phyloP scores from a whole-genome alignment of 2,888 invertebrate species.

The Ennomos quercinarius region DNA sequence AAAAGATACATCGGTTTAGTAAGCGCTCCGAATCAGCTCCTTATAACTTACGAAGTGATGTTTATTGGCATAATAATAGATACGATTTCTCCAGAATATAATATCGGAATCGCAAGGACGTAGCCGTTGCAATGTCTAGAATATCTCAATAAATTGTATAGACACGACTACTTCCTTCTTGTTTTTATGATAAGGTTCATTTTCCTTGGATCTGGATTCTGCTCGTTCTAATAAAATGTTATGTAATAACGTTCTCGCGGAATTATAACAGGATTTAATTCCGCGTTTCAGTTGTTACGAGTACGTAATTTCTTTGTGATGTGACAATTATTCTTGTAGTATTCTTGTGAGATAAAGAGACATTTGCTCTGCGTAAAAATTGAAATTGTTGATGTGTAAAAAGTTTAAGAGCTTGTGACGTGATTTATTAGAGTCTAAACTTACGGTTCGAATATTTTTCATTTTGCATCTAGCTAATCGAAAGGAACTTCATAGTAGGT shows the following conservation, averaged over 20 bases:
- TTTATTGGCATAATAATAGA: slow-evolving; percentile 29
- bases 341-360: slow-evolving; percentile 16
- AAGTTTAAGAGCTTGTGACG: no score
- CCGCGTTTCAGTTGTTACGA: slow-evolving; percentile 30
- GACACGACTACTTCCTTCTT: slow-evolving; percentile 19
- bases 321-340: slow-evolving; percentile 20
- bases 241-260: slow-evolving; percentile 32
- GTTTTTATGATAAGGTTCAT: slow-evolving; percentile 18
- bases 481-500: no score
- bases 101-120: slow-evolving; percentile 44
- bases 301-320: slow-evolving; percentile 28
- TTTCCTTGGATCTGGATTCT: slow-evolving; percentile 9
- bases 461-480: no score
- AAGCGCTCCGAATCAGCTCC: slow-evolving; percentile 8
- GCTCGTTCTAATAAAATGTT: slow-evolving; percentile 31
- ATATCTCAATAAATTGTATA: slow-evolving; percentile 27
- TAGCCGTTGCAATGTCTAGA: slow-evolving; percentile 40
- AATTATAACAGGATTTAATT: slow-evolving; percentile 44
- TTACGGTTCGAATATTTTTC: no score
- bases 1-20: slow-evolving; percentile 7
- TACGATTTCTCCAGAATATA: slow-evolving; percentile 28
- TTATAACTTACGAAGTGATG: slow-evolving; percentile 8
- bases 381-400: no score
- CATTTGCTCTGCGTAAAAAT: no score
- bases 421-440: no score